Percentiles rank a stretch among this genome's conserved stretches.
Evolutionary conservation across 1,140 invertebrate genomes (phyloP).

Genomic region (Anastrepha obliqua): DNA sequence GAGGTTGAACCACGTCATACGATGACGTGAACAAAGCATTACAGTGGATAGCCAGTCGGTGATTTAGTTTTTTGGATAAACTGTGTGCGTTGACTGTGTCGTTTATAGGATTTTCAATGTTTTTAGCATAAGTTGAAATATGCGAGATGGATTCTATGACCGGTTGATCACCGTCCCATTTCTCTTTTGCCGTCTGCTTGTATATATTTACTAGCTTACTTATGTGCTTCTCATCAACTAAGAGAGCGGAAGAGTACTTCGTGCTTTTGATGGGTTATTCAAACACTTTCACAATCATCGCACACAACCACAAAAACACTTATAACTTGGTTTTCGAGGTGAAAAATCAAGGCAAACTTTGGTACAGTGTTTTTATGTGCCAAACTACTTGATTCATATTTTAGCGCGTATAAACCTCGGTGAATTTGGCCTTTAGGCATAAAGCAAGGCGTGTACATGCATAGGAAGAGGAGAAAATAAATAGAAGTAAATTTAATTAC

Average conservation of each 20-base stretch:
- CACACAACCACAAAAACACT: not conserved
- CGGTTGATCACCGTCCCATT: not conserved
- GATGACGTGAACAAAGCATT: not conserved
- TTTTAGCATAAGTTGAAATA: not conserved
- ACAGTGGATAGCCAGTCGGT: not conserved
- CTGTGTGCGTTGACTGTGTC: not conserved
- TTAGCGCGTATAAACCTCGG: too few species aligned
- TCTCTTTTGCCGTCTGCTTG: not conserved
- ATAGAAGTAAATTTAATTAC: too few species aligned
- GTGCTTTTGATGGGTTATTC: constrained; percentile 26
- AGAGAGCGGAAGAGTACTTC: not conserved
- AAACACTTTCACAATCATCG: constrained; percentile 33
- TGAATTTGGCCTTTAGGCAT: too few species aligned
- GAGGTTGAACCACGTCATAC: not conserved
- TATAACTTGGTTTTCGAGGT: too few species aligned
- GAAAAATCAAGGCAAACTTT: too few species aligned
- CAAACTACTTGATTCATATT: too few species aligned
- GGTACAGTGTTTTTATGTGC: not conserved
- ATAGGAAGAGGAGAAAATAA: too few species aligned
- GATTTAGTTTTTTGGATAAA: not conserved
- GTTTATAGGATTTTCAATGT: not conserved
- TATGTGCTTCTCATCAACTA: constrained; percentile 21
- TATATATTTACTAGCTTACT: not conserved
- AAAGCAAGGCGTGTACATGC: too few species aligned
- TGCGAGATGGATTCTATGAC: not conserved